Evolutionary conservation across 2,113 vertebrate species (phyloP).

Genomic region (Deroptyus accipitrinus): DNA sequence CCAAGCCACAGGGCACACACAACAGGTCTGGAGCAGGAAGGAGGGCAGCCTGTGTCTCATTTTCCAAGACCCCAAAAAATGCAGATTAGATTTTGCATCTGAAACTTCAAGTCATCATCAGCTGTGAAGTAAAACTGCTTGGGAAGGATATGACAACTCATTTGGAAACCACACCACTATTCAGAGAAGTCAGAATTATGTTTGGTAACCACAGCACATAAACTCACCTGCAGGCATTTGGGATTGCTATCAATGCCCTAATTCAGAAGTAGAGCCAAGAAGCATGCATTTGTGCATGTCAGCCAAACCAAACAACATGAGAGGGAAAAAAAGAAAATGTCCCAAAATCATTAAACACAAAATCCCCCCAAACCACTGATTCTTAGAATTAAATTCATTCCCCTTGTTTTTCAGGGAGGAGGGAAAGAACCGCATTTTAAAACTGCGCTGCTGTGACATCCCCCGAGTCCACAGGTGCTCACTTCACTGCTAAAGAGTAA

Average conservation of each 20-base stretch:
- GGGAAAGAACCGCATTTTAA: neutral
- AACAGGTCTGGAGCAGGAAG: neutral
- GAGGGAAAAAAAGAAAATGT: neutral
- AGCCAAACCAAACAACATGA: neutral
- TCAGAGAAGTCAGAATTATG: neutral
- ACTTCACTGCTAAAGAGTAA: neutral
- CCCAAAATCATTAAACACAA: neutral
- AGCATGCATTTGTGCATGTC: fast-evolving
- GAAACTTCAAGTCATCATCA: neutral
- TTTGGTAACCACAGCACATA: neutral
- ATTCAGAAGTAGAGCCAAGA: neutral
- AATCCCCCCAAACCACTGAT: neutral
- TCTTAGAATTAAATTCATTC: neutral
- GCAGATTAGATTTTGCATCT: neutral
- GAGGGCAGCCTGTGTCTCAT: neutral
- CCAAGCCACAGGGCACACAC: neutral
- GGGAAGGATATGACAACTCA: neutral
- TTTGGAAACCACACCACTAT: neutral
- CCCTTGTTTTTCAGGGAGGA: neutral
- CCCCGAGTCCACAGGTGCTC: neutral
- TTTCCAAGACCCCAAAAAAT: neutral
- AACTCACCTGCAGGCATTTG: neutral
- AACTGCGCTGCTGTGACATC: neutral
- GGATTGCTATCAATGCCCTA: neutral
- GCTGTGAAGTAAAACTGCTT: neutral